phyloP scores from a whole-genome alignment of 92 coral and sea anemone species.

The Hydrozoanthus gracilis region DNA sequence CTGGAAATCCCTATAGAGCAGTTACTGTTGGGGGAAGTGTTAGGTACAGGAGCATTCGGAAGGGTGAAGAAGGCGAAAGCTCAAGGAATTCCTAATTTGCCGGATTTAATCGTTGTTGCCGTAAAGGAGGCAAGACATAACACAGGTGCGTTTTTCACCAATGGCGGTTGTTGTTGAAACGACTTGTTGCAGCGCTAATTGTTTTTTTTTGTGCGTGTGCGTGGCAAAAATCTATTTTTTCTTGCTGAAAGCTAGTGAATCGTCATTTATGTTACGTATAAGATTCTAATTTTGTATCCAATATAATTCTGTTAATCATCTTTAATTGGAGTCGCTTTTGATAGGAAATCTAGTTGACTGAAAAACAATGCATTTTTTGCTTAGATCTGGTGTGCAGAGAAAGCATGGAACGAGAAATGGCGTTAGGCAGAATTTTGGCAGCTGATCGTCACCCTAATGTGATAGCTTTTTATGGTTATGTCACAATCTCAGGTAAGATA shows the following conservation, averaged over 20 bases:
- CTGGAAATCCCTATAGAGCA: not conserved
- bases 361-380: not conserved
- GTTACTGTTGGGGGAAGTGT: not conserved
- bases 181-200: not conserved
- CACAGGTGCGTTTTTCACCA: not conserved
- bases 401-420: conserved; percentile 2
- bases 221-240: not conserved
- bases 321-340: not conserved
- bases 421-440: not conserved
- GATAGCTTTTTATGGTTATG: not conserved
- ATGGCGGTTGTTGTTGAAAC: not conserved
- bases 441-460: conserved; percentile 6
- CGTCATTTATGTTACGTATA: not conserved
- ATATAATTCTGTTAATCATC: not conserved
- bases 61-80: not conserved
- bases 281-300: not conserved
- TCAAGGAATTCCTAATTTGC: not conserved
- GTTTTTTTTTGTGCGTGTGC: not conserved
- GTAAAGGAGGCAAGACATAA: not conserved
- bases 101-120: not conserved
- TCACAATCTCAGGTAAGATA: not conserved
- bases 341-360: no score
- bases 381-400: conserved; percentile 2
- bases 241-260: not conserved
- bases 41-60: not conserved